Base-by-base conservation (phyloP, 2,888 invertebrate species). In the Caenorhabditis drosophilae region DNA sequence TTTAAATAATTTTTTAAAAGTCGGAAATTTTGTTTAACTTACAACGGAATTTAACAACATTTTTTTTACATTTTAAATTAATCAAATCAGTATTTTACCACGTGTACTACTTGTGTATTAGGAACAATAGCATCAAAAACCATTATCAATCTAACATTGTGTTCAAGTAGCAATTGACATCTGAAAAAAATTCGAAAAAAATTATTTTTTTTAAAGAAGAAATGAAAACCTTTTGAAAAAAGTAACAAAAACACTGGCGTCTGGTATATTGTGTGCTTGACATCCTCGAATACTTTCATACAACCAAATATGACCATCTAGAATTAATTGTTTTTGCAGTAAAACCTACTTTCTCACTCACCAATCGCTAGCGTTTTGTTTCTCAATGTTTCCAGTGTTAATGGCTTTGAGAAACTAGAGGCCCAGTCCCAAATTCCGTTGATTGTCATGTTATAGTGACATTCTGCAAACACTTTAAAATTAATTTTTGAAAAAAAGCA, bases 271-370 rank as follows among this genome's bases (percentile, higher is more conserved):
- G 41, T 70, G 63, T 12, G 49, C 11, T 38, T 58, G 49, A 20
- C 56, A 48, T 6, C 71, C 69, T 36, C 53, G 49, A 1, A 59
- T 20, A 23, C 63, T 53, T 26, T 75, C 73, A 16, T 63, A 66
- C 16, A 75, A 26, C 75, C 75, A 73, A 22, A 70, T 68, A 22
- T 75, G 75, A 0, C 75, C 75, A 46, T 75, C 75, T 75, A 40
- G 34, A 58, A 22, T 18, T 16, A n/a, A n/a, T 45, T 15, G 15
- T 11, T 27, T 46, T 36, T 18, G 11, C 23, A 54, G 40, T 51
- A 26, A 15, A 2, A 35, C 2, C 16, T 48, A 27, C 41, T 25
- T 1, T n/a, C n/a, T 36, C 23, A 57, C 63, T 47, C n/a, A 74
- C 76, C 76, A 16, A 76, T 67, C 2, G 74, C 49, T 1, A 76